A percentile compares a stretch with the other conserved stretches of the same genome.
Evolutionary conservation across 2,113 vertebrate species (phyloP).

Genomic region (Epinephelus moara): DNA sequence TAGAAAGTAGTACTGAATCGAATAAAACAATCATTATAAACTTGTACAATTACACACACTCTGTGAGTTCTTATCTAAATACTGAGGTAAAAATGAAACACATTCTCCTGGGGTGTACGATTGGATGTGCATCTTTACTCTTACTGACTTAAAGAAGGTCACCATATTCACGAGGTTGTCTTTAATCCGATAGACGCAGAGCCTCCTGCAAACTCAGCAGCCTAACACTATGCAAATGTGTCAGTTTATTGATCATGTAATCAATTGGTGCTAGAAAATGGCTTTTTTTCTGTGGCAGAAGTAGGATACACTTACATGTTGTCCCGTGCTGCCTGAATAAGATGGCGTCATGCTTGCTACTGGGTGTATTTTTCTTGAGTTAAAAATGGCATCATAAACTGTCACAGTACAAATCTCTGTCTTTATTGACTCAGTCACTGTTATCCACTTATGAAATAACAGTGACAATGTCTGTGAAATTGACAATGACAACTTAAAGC

Average conservation of each 20-base stretch:
- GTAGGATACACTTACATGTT: not conserved
- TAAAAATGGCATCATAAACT: not conserved
- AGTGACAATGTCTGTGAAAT: not conserved
- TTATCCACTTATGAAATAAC: not conserved
- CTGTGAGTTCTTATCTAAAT: not conserved
- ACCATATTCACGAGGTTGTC: conserved; percentile 38
- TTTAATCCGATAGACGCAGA: conserved; percentile 29
- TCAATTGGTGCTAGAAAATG: conserved; percentile 58
- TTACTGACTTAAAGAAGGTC: conserved; percentile 37
- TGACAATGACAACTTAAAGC: not conserved
- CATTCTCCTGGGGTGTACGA: not conserved
- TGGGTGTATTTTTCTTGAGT: not conserved
- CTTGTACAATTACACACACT: no score
- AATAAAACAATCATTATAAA: not conserved
- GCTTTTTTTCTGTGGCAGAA: conserved; percentile 16
- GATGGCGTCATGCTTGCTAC: not conserved
- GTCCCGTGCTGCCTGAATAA: not conserved
- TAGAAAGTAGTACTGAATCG: no score
- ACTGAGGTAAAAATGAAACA: not conserved
- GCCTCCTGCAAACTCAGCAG: conserved; percentile 61
- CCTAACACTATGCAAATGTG: conserved; percentile 49
- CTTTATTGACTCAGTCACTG: not conserved
- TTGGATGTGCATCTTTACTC: not conserved
- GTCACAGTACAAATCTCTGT: not conserved
- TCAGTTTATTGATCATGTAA: conserved; percentile 60